These are phyloP conservation scores for Alouatta palliata DNA, from an alignment of 2,113 vertebrate genomes.

Conservation along the genomic window DNA sequence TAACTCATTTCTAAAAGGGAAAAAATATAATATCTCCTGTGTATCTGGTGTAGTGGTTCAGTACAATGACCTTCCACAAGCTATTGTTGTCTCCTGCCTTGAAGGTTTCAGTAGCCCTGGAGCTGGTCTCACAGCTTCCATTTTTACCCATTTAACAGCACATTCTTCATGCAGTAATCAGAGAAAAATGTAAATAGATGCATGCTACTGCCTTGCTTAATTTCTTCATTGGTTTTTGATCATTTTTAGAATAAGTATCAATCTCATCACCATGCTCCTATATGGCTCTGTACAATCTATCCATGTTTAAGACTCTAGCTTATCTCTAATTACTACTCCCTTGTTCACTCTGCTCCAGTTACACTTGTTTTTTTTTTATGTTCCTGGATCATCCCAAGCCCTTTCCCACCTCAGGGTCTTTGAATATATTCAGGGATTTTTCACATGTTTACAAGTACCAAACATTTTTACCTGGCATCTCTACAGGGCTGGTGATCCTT, in stretches of 20 bases:
- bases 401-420: neutral
- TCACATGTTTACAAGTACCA: neutral
- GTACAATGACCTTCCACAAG: neutral
- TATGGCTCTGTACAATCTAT: too few species aligned
- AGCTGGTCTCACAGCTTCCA: neutral
- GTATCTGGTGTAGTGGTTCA: neutral
- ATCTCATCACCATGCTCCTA: accelerated
- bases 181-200: neutral
- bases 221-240: neutral
- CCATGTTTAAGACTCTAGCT: neutral
- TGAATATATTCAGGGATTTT: neutral
- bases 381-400: neutral
- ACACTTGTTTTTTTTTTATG: neutral
- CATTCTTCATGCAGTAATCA: neutral
- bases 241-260: neutral
- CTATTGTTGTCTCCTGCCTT: neutral
- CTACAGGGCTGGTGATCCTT: neutral
- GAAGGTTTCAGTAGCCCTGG: neutral
- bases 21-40: neutral
- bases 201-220: neutral
- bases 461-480: neutral
- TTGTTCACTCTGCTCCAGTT: neutral
- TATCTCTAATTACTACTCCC: accelerated
- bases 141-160: neutral
- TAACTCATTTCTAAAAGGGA: neutral